phyloP scores from a whole-genome alignment of 2,113 vertebrate genomes.

The Lampris incognitus region DNA sequence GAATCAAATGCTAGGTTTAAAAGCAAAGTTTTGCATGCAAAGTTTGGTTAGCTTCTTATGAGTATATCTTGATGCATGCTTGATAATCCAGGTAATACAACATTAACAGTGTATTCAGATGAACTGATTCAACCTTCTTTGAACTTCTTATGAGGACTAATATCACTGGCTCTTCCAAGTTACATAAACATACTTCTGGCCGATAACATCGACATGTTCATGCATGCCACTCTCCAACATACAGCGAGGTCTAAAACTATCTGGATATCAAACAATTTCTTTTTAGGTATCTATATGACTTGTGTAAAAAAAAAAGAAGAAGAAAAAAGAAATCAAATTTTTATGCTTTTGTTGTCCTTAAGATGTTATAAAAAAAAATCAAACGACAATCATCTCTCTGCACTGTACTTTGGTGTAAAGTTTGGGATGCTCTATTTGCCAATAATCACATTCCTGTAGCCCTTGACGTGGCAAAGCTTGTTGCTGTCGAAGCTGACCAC shows the following conservation, averaged over 20 bases:
- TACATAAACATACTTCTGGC: neutral
- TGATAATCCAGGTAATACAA: too few relatives aligned
- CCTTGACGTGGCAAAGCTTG: constrained; percentile 88
- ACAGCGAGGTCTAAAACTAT: neutral
- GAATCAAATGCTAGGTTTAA: neutral
- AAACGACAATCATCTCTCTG: neutral
- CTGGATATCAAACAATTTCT: too few relatives aligned
- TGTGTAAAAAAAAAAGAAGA: neutral
- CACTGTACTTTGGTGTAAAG: neutral
- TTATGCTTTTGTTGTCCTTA: neutral
- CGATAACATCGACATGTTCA: constrained; percentile 10
- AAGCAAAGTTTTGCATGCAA: constrained; percentile 11
- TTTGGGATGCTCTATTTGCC: constrained; percentile 67
- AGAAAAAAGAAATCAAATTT: neutral
- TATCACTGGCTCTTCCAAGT: neutral
- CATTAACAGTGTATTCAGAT: too few relatives aligned
- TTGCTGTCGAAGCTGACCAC: constrained; percentile 92
- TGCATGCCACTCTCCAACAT: neutral
- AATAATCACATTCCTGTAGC: constrained; percentile 90
- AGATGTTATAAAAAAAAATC: neutral
- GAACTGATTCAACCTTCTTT: too few relatives aligned
- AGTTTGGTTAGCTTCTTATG: neutral
- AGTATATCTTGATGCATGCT: too few relatives aligned
- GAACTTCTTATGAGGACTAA: constrained; percentile 10
- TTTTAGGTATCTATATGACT: neutral